Base-by-base conservation (phyloP, 2,888 invertebrate species). In the Cephonodes hylas region DNA sequence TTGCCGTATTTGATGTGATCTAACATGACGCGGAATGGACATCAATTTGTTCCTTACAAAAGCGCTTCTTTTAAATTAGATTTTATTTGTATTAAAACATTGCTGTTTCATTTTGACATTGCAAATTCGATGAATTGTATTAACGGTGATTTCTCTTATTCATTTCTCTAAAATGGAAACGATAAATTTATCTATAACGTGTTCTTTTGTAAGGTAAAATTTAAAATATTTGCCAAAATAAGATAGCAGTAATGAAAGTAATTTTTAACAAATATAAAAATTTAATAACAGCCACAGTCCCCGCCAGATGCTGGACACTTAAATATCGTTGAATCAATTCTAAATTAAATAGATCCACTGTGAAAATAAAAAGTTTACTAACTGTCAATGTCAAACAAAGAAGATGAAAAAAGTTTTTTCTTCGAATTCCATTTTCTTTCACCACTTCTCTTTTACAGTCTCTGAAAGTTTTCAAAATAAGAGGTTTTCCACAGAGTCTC, bases 361-460 rank as follows among this genome's bases (percentile, higher is more conserved):
- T 77, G 85, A 89, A 88, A 89, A 90, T 86, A 89, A 83, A 88
- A 92, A 91, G 85, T 89, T 90, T 89, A 84, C 85, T 88, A 82
- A 86, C 89, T 89, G 90, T 90, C 91, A 91, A 90, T 91, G 91
- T 91, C 91, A 92, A 91, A 91, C 86, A 91, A 91, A 91, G 91
- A 89, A 92, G 91, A 91, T 92, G 91, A 91, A 91, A 91, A 92
- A 92, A 91, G 89, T 91, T 92, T 90, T 85, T 85, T 85, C 86
- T 83, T 83, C 84, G 86, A 88, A 89, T 90, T 86, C 86, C 86
- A 89, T 89, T 91, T 91, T 91, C 88, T 83, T 88, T 89, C 85
- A 83, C 84, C 82, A 89, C 88, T 90, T 86, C 88, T 89, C 88
- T 90, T 91, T 91, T 85, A 84, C 86, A 87, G 89, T 88, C 88